Conservation (phyloP, 2,888 invertebrate species). For the Tortricodes alternella region DNA sequence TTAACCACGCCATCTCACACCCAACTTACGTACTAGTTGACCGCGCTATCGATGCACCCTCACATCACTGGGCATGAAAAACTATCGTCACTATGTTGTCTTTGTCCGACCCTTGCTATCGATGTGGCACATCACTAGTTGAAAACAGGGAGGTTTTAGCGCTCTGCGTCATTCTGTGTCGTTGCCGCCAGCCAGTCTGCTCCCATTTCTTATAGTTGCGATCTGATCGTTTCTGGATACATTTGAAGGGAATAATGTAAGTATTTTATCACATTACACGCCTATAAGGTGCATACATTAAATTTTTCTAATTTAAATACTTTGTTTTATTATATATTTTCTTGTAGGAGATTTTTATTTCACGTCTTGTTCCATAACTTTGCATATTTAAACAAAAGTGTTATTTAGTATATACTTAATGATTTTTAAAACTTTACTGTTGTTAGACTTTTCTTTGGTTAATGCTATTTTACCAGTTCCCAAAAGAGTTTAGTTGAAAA, state of each 20-base stretch:
- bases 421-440: no score
- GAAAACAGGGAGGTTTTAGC: constrained; percentile 26
- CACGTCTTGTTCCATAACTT: no score
- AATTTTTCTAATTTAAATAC: no score
- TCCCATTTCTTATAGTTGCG: constrained; percentile 2
- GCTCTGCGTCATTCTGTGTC: constrained; percentile 29
- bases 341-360: no score
- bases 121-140: constrained; percentile 9
- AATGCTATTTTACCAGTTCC: no score
- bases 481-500: no score
- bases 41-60: neutral
- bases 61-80: neutral
- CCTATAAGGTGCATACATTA: no score
- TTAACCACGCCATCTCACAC: neutral
- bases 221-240: neutral
- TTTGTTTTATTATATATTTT: no score
- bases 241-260: constrained; percentile 15
- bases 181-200: constrained; percentile 28
- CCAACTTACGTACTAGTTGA: neutral
- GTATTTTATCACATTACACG: no score
- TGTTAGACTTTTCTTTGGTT: no score
- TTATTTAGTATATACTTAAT: no score
- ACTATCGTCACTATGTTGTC: constrained; percentile 1
- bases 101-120: neutral
- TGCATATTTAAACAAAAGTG: no score